Evolutionary conservation across 2,113 vertebrate genomes (phyloP).

Genomic region (Phyllostomus discolor): DNA sequence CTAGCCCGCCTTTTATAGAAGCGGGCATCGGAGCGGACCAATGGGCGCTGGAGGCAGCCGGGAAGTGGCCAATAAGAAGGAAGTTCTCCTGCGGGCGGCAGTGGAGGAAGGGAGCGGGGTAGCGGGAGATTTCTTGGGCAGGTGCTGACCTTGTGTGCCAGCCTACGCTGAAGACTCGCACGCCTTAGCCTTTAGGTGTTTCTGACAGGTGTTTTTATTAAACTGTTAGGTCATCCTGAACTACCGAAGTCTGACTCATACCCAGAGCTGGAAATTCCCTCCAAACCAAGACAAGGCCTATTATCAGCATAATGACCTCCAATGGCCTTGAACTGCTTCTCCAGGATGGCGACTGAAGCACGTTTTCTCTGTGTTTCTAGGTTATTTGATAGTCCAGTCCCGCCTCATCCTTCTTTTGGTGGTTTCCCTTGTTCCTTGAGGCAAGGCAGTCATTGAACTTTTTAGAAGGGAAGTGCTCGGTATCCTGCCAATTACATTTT

Average conservation of each 20-base stretch:
- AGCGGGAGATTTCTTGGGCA: background rate
- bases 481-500: background rate
- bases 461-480: background rate
- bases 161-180: background rate
- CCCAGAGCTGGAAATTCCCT: conserved; percentile 12
- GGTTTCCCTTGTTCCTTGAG: background rate
- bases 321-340: background rate
- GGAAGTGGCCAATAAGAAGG: conserved; percentile 4
- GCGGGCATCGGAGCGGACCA: background rate
- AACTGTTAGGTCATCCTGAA: background rate
- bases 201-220: conserved; percentile 43
- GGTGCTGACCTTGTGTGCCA: background rate
- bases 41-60: background rate
- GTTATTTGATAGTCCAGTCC: background rate
- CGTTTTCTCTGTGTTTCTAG: background rate
- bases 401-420: background rate
- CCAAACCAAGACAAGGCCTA: background rate
- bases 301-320: background rate
- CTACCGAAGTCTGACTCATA: conserved; percentile 33
- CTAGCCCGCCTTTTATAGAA: background rate
- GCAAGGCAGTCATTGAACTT: background rate
- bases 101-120: too few relatives aligned
- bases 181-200: background rate
- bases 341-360: background rate
- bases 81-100: background rate